Base-by-base conservation (phyloP, 2,797 vertebrate genomes). In the Bufotes viridis region DNA sequence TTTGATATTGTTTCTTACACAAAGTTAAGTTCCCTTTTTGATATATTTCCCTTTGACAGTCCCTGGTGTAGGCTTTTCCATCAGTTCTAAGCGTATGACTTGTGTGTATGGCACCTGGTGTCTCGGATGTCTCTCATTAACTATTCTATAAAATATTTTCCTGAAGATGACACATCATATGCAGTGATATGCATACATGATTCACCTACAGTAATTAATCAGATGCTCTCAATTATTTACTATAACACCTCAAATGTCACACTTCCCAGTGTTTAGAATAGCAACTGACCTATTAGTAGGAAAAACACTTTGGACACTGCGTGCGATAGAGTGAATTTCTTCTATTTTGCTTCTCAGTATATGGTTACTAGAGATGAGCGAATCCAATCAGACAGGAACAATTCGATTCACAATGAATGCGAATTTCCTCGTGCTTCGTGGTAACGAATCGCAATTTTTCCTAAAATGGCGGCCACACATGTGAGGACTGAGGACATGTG, bases 101-200 rank as follows among this genome's bases (percentile, higher is more conserved):
- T 34, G 78, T 81, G 55, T 61, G 34, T 63, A 63, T 49, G 58
- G 78, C 78, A 81, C 63, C 78, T 63, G 78, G 78, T 11, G 20
- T 61, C 15, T 80, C 55, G 61, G 78, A 22, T 20, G 78, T 42
- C 17, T 81, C 22, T 81, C 18, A 81, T 81, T 81, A 81, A 49
- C n/a, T 63, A 81, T 63, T 81, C 58, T 61, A 61, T 81, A 81
- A 61, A 81, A 61, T 81, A 61, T 11, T 80, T 61, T 60, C 78
- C 78, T 63, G 57, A 82, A 70, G 81, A 82, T 57, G 65, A 55
- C 15, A 70, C 53, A 49, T 70, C 15, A 57, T 82, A 70, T 53
- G 65, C 49, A 70, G 49, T 57, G 24, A 26, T 12, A 57, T 70
- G 12, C 53, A 26, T 69, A 26, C 51, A 55, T 82, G 81, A 82